Base-by-base conservation (phyloP, 2,113 vertebrate species). In the Cathartes aura region DNA sequence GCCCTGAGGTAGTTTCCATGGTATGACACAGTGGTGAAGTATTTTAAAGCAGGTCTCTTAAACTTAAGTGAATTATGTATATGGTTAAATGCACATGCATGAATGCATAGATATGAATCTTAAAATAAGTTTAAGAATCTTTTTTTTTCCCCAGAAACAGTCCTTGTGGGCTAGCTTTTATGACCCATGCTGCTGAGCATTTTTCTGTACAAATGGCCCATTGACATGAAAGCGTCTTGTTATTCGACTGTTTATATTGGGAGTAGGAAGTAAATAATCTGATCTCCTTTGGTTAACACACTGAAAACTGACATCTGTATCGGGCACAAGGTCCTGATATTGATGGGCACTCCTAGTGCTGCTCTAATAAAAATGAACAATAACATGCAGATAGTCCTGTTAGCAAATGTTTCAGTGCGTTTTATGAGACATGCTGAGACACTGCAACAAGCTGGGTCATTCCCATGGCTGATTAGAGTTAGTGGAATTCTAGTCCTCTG, bases 1-100 rank as follows among this genome's bases (percentile, higher is more conserved):
- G 97, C 98, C 97, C 82, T 95, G 93, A 98, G 97, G 97, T 97
- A 96, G 96, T 98, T 98, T 98, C 98, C 87, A 75, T 96, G 90
- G 79, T 94, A 91, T 98, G 97, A 98, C 94, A 97, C 89, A 96
- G 95, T 95, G 96, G 87, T 96, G 84, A 98, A 94, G 94, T 96
- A 96, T 87, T 98, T 98, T 96, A 96, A 92, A 96, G 76, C 85
- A 93, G 73, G 66, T 88, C 60, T 88, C 81, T 97, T 96, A 85
- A 89, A 92, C 76, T 97, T 94, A 97, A 97, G 92, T 68, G 56
- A 97, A 83, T 94, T 96, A 62, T 95, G 81, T 98, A 68, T 95
- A 97, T 72, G 93, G 92, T 90, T 93, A 96, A 97, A 82, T 93
- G 89, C 84, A 38, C 83, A 92, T 94, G 87, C 95, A 78, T 91